Conservation (phyloP, 2,797 vertebrate species). For the Pachyuromys duprasi region DNA sequence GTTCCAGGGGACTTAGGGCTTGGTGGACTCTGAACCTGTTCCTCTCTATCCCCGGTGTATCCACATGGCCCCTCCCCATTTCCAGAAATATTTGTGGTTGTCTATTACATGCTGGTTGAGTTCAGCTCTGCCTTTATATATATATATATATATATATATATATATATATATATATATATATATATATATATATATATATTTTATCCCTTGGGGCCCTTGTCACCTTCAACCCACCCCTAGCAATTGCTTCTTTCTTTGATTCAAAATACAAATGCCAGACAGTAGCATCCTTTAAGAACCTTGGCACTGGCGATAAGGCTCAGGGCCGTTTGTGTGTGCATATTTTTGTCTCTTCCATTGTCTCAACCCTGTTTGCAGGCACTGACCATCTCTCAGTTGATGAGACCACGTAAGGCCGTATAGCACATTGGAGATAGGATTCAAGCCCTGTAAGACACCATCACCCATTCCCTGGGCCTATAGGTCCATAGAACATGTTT, state of each 20-base stretch:
- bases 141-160: no score
- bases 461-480: rapidly evolving
- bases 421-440: not conserved
- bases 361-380: not conserved
- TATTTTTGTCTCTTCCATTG: not conserved
- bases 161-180: no score
- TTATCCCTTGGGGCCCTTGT: not conserved
- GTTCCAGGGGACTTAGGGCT: not conserved
- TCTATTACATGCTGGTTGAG: not conserved
- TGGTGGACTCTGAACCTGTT: conserved; percentile 22
- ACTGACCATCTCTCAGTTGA: not conserved
- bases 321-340: not conserved
- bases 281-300: not conserved
- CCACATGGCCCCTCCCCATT: not conserved
- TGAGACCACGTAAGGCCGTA: not conserved
- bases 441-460: not conserved
- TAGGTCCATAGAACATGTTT: not conserved
- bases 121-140: not conserved
- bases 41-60: not conserved
- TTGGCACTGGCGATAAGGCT: not conserved
- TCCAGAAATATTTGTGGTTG: not conserved
- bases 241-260: not conserved
- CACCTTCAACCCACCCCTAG: not conserved
- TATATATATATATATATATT: no score
- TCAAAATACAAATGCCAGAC: not conserved